Conservation (phyloP, 2,113 vertebrate species). For the Actinemys pallida region DNA sequence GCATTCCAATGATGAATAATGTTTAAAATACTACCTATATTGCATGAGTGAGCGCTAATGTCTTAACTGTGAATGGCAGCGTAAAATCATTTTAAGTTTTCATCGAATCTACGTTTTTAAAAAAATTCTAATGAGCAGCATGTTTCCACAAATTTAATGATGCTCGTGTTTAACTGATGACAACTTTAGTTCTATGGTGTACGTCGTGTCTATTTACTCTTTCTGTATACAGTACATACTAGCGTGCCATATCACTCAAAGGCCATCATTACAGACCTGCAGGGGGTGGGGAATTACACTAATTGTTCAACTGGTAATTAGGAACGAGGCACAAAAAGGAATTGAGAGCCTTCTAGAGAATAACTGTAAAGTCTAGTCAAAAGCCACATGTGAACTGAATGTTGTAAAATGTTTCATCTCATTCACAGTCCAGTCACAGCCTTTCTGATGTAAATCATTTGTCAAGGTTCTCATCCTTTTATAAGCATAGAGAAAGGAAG, state of each 20-base stretch:
- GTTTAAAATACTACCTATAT: neutral
- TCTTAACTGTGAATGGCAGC: neutral
- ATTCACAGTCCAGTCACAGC: neutral
- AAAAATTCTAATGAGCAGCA: neutral
- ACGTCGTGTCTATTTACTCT: neutral
- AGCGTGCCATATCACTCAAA: too few species aligned
- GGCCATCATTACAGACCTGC: too few species aligned
- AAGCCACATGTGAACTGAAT: neutral
- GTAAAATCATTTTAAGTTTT: neutral
- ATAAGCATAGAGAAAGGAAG: neutral
- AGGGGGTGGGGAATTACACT: neutral
- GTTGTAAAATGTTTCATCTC: neutral
- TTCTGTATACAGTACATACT: neutral
- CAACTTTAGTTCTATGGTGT: neutral
- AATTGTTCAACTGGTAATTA: neutral
- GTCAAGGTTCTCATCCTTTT: neutral
- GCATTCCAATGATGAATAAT: neutral
- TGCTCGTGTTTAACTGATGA: neutral
- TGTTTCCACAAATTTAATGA: neutral
- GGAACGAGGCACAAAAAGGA: neutral
- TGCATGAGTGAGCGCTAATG: neutral
- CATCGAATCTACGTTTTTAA: too few species aligned
- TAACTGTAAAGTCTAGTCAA: neutral
- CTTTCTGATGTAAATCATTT: neutral
- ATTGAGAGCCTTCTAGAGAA: neutral